These are phyloP conservation scores for Lepus townsendii DNA, from an alignment of 2,797 vertebrate species.

Conservation along the genomic window DNA sequence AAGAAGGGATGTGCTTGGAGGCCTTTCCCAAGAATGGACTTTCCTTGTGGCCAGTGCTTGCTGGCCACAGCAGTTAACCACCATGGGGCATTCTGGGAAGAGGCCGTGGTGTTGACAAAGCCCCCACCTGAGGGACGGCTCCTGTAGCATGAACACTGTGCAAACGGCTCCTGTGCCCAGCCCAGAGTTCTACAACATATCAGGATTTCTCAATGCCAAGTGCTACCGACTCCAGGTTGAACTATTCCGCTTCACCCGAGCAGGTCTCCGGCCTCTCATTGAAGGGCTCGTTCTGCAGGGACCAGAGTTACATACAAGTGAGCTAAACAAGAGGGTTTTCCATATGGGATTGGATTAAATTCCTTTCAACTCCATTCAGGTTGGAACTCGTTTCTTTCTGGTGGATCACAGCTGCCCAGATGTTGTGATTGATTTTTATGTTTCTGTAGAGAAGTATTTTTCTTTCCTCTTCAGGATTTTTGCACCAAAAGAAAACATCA, in stretches of 20 bases:
- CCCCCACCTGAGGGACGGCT: background rate
- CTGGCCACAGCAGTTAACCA: background rate
- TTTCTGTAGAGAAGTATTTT: slow-evolving; percentile 75
- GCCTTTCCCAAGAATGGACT: no score
- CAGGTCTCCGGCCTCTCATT: background rate
- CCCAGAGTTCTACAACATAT: background rate
- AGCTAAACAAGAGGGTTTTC: slow-evolving; percentile 12
- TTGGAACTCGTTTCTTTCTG: no score
- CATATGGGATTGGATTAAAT: slow-evolving; percentile 19
- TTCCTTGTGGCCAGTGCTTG: background rate
- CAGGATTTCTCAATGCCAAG: no score
- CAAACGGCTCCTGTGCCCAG: background rate
- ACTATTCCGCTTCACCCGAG: background rate
- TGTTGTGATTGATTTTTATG: slow-evolving; percentile 78
- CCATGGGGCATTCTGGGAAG: background rate
- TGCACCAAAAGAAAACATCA: slow-evolving; percentile 87
- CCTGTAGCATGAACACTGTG: background rate
- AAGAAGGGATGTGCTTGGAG: no score
- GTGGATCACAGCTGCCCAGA: no score
- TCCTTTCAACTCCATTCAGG: slow-evolving; percentile 78
- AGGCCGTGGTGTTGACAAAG: background rate
- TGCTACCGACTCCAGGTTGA: no score
- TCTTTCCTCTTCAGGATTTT: slow-evolving; percentile 83
- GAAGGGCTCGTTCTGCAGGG: slow-evolving; percentile 37
- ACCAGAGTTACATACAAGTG: slow-evolving; percentile 20